Evolutionary conservation across 1,140 invertebrate genomes (phyloP).

Genomic region (Papilio glaucus): DNA sequence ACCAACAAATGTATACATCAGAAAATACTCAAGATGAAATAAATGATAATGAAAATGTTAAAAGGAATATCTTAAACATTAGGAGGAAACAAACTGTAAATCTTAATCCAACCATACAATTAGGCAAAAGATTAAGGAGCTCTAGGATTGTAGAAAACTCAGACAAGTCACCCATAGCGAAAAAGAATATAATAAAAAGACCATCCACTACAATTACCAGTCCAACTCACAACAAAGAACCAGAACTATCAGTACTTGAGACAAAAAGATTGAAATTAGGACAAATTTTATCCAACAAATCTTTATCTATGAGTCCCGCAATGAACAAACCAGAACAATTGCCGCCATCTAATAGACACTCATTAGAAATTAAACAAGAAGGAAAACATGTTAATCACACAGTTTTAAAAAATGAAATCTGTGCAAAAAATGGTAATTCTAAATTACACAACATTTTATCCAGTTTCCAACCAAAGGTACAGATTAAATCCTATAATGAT

Average conservation of each 20-base stretch:
- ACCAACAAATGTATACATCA: conserved; percentile 48
- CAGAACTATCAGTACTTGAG: conserved; percentile 67
- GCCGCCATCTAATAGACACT: conserved; percentile 55
- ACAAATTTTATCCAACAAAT: conserved; percentile 72
- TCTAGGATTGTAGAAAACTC: conserved; percentile 68
- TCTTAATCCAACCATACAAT: conserved; percentile 48
- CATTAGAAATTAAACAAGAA: conserved; percentile 58
- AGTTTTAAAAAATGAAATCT: conserved; percentile 75
- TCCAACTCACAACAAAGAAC: conserved; percentile 61
- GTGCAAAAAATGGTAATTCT: conserved; percentile 80
- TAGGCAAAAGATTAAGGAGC: conserved; percentile 74
- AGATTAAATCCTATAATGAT: conserved; percentile 64
- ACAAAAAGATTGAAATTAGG: conserved; percentile 78
- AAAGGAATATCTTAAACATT: conserved; percentile 58
- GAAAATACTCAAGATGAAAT: conserved; percentile 59
- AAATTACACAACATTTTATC: conserved; percentile 79
- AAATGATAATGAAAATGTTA: conserved; percentile 58
- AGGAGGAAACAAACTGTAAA: conserved; percentile 59
- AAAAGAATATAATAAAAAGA: conserved; percentile 63
- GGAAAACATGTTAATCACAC: conserved; percentile 63
- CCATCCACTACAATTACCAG: conserved; percentile 57
- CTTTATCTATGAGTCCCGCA: conserved; percentile 67
- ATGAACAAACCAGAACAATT: conserved; percentile 53
- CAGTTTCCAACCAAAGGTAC: conserved; percentile 73
- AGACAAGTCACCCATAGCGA: conserved; percentile 57